Percentiles rank a stretch among this genome's conserved stretches.
These are phyloP conservation scores for Rhinopomastus cyanomelas DNA, from an alignment of 2,113 vertebrate genomes.

Conservation along the genomic window DNA sequence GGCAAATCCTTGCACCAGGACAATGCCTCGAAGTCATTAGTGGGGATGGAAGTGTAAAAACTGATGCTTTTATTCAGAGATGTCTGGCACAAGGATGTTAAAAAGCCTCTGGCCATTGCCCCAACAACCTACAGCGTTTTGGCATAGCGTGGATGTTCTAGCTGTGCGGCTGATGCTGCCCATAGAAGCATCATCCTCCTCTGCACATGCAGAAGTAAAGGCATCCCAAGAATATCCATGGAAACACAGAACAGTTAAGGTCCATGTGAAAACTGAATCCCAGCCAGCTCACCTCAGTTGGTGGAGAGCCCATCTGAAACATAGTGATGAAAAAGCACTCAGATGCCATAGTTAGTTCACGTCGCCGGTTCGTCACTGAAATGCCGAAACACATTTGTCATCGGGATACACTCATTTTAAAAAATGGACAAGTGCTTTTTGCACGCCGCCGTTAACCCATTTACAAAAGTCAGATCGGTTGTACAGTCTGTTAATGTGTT, in stretches of 20 bases:
- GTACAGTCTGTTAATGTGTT: slow-evolving; percentile 74
- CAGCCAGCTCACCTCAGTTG: not conserved
- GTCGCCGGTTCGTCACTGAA: slow-evolving; percentile 39
- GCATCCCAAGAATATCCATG: not conserved
- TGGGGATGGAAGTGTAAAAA: not conserved
- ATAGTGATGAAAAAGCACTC: not conserved
- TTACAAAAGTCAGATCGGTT: slow-evolving; percentile 59
- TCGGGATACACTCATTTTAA: not conserved
- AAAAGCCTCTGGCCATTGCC: not conserved
- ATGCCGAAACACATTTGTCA: slow-evolving; percentile 43
- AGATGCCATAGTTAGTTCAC: not conserved
- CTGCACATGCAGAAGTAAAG: not conserved
- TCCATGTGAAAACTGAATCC: not conserved
- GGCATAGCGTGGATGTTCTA: not conserved
- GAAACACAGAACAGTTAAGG: not conserved
- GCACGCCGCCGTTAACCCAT: slow-evolving; percentile 27
- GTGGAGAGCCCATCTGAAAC: not conserved
- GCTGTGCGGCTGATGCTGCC: not conserved
- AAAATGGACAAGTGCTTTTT: slow-evolving; percentile 70
- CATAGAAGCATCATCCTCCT: not conserved
- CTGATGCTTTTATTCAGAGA: not conserved
- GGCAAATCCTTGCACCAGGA: not conserved
- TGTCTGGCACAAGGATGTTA: not conserved
- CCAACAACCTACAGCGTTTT: not conserved
- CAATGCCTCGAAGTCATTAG: not conserved